Evolutionary conservation across 1,140 invertebrate species (phyloP).

Genomic region (Zaprionus davidi): DNA sequence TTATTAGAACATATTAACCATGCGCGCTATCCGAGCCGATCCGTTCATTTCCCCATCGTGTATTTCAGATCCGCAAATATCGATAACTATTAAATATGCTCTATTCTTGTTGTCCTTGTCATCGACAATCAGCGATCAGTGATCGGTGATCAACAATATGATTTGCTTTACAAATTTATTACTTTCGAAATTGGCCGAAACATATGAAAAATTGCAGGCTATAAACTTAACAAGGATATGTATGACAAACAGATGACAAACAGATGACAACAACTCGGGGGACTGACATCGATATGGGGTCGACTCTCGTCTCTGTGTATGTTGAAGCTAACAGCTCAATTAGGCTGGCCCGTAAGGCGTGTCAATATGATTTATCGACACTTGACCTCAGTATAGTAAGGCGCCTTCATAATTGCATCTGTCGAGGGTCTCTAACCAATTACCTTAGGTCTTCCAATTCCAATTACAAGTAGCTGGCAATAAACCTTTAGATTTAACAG

Average conservation of each 20-base stretch:
- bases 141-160: constrained; percentile 29
- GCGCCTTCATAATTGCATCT: neutral
- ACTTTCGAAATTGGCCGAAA: constrained; percentile 62
- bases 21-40: constrained; percentile 28
- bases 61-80: constrained; percentile 14
- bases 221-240: constrained; percentile 63
- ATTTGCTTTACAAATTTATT: constrained; percentile 75
- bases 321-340: constrained; percentile 62
- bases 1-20: constrained; percentile 57
- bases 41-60: constrained; percentile 48
- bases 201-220: constrained; percentile 41
- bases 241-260: constrained; percentile 53
- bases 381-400: constrained; percentile 30
- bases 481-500: neutral
- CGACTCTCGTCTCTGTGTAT: constrained; percentile 12
- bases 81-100: constrained; percentile 30
- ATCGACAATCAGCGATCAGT: constrained; percentile 28
- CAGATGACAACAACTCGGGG: constrained; percentile 53
- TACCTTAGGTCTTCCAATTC: neutral
- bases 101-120: constrained; percentile 61
- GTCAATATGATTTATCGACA: constrained; percentile 53
- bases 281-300: constrained; percentile 50
- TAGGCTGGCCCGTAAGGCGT: constrained; percentile 32
- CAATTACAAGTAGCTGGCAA: neutral
- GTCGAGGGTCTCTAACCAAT: neutral